Base-by-base conservation (phyloP, 2,888 invertebrate species). In the Melolontha melolontha region DNA sequence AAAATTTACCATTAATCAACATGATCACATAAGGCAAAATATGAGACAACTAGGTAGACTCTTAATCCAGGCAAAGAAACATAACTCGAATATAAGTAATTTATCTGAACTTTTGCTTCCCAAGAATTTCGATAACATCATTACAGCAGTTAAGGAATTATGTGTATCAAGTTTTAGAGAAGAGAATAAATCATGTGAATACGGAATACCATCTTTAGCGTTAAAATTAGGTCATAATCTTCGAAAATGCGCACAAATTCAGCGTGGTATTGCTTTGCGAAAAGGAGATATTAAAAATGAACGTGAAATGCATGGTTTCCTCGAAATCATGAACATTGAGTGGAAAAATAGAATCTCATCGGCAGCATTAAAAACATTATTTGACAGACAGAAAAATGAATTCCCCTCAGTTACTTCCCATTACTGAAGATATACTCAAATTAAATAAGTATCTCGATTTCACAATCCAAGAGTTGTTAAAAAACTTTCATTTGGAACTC, bases 11-110 rank as follows among this genome's bases (percentile, higher is more conserved):
- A 41, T 12, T 7, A 54, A 65, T 1, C 69, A 69, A 62, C n/a
- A 8, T 22, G 69, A 66, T 27, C 29, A 66, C 5, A 66, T 65
- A 34, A 27, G 69, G 2, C 69, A 69, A 47, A 47, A 17, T 6
- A 69, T 66, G 69, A 16, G 66, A 12, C 69, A 69, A 49, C 67
- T 68, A 1, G 49, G 40, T 12, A 29, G 64, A 54, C 34, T 67
- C 1, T 44, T 22, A 16, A 11, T 41, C 8, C 7, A 29, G n/a
- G 10, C 63, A 41, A 4, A 17, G 14, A 14, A 67, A 64, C 14
- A 55, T 16, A 40, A 62, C 50, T 7, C 10, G 7, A 12, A 2
- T 12, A 12, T 16, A 39, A 29, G 16, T 27, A 16, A 34, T 29
- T 51, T 64, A 51, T 8, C 27, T n/a, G 64, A 64, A 17, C 50